These are phyloP conservation scores for Neoniphon sammara DNA, from an alignment of 2,797 vertebrate genomes.

Conservation along the genomic window DNA sequence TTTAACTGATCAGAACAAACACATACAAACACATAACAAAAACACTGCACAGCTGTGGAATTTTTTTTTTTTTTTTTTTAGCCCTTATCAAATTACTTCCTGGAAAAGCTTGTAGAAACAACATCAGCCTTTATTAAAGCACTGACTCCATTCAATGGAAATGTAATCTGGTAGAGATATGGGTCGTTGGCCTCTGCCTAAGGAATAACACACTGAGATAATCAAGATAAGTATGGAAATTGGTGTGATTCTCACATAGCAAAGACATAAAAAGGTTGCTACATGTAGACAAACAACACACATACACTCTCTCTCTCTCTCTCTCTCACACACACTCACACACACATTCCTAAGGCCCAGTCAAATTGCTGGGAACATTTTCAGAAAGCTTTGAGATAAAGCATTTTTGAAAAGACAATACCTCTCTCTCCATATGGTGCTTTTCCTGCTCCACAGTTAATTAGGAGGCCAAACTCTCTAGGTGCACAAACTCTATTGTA, in stretches of 20 bases:
- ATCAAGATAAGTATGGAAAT: conserved; percentile 31
- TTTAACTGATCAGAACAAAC: not conserved
- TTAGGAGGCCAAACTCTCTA: no score
- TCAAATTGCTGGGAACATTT: conserved; percentile 10
- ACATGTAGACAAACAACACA: not conserved
- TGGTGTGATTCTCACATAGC: conserved; percentile 5
- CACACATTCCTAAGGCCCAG: not conserved
- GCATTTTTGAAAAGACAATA: no score
- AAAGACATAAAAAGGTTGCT: not conserved
- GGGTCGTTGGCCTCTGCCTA: not conserved
- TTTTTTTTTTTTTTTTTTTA: not conserved
- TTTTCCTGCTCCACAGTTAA: no score
- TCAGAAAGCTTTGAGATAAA: not conserved
- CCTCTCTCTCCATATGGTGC: no score
- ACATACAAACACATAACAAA: not conserved
- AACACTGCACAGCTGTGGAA: not conserved
- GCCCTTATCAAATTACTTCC: not conserved
- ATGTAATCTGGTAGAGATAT: conserved; percentile 20
- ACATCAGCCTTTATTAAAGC: not conserved
- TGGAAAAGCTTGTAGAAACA: conserved; percentile 1
- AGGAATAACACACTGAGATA: conserved; percentile 28
- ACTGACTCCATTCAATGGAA: not conserved
- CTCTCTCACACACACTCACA: not conserved
- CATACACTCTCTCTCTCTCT: no score
- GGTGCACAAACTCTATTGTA: no score